phyloP scores from a whole-genome alignment of 2,888 invertebrate genomes.

The Cordilura impudica region DNA sequence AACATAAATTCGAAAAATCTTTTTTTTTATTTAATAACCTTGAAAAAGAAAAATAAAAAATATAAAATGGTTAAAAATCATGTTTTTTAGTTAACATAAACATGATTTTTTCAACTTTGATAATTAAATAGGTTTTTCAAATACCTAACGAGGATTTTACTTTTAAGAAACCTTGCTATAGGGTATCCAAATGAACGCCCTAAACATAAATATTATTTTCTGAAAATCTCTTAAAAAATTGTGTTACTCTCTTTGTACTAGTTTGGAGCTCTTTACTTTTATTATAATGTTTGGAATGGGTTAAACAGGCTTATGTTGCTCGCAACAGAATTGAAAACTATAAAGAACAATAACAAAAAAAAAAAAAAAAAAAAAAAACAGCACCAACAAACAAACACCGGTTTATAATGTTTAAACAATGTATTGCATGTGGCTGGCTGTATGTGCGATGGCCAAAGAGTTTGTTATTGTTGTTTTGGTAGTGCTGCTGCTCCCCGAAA shows the following conservation, averaged over 20 bases:
- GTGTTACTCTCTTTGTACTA: not conserved
- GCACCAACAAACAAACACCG: slow-evolving; percentile 46
- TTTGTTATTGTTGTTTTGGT: slow-evolving; percentile 26
- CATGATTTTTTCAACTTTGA: too few relatives aligned
- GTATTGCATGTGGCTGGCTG: not conserved
- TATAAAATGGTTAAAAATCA: too few relatives aligned
- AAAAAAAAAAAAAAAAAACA: slow-evolving; percentile 5
- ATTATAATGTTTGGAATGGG: slow-evolving; percentile 20
- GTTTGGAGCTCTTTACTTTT: not conserved
- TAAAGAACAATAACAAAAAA: not conserved
- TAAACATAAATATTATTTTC: not conserved
- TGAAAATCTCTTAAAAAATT: slow-evolving; percentile 2
- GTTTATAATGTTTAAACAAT: slow-evolving; percentile 1
- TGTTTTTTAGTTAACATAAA: too few relatives aligned
- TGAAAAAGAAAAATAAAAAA: too few relatives aligned
- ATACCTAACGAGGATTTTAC: too few relatives aligned
- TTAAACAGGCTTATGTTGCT: not conserved
- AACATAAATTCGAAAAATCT: too few relatives aligned
- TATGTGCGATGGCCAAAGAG: not conserved
- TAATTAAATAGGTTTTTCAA: too few relatives aligned
- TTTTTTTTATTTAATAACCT: too few relatives aligned
- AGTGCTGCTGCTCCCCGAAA: not conserved
- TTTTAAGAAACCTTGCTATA: too few relatives aligned
- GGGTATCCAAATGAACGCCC: not conserved
- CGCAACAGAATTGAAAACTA: not conserved